Evolutionary conservation across 2,113 vertebrate genomes (phyloP).

Genomic region (Rostratula benghalensis): DNA sequence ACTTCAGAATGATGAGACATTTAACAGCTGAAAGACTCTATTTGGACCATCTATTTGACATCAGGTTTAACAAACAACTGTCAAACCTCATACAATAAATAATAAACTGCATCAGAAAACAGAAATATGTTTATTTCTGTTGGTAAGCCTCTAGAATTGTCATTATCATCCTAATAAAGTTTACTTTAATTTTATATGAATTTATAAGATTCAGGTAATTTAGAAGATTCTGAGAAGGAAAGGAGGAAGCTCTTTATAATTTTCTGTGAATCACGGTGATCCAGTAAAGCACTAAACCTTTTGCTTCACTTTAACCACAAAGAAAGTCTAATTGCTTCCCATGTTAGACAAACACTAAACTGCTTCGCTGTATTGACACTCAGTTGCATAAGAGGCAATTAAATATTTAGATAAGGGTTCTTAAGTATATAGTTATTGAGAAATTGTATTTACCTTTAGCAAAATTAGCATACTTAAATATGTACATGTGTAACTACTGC

Average conservation of each 20-base stretch:
- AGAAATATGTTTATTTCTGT: not conserved
- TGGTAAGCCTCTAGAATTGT: not conserved
- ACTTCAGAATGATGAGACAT: not conserved
- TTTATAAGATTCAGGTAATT: not conserved
- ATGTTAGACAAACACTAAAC: not conserved
- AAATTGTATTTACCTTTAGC: slow-evolving; percentile 2
- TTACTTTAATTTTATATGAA: not conserved
- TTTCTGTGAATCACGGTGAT: not conserved
- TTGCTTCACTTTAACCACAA: not conserved
- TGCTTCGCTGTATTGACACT: slow-evolving; percentile 6
- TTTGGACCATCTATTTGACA: not conserved
- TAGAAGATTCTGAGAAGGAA: not conserved
- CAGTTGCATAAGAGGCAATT: not conserved
- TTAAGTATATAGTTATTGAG: not conserved
- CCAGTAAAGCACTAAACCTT: not conserved
- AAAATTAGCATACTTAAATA: slow-evolving; percentile 9
- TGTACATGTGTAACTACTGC: not conserved
- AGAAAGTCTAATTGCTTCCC: not conserved
- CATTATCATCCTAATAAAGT: not conserved
- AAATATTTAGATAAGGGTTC: slow-evolving; percentile 38
- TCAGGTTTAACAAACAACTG: not conserved
- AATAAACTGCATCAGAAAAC: not conserved
- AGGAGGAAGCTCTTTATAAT: not conserved
- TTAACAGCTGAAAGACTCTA: not conserved
- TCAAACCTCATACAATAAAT: not conserved